Evolutionary conservation across 1,140 invertebrate genomes (phyloP), one percentile per base, ranked within the genome.

Genomic region (Melanaphis sacchari): DNA sequence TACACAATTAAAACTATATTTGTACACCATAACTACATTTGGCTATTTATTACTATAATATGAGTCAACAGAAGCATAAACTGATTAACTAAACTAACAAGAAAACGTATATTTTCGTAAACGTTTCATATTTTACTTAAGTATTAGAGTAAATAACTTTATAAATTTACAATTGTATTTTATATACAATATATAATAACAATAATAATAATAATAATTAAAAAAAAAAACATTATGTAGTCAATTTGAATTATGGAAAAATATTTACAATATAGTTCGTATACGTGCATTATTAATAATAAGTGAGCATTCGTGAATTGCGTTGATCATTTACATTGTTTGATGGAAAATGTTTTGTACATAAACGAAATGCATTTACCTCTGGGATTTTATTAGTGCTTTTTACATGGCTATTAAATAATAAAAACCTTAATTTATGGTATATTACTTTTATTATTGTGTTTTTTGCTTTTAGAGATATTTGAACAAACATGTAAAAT

Each of bases 301-400:
- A 52, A 54, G 54, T 46, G 88, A 54, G 36, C 36, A n/a, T 54
- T 89, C 11, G 36, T 89, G 88, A 89, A 89, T 46, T 54, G 88
- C 49, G 88, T 89, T 89, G 88, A 89, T 89, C 49, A 89, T 89
- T 89, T 89, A 89, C 87, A 89, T 89, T 89, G 88, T 89, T 89
- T 89, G 88, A 89, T 89, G 88, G 88, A 52, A 89, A 89, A 89
- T 89, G 49, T 40, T 54, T 89, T 26, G 49, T 54, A 89, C 36
- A 89, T 49, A 54, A 46, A 89, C 4, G 88, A 54, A 89, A 89
- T 89, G 38, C 49, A 54, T 89, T 89, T 89, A 89, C 88, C 49
- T 89, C 88, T 54, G 88, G 88, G 88, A 54, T 89, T 89, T 89
- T 89, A 89, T 89, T 89, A 89, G 88, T 89, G 49, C 49, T 89